Percentiles rank a stretch among this genome's conserved stretches.
These are phyloP conservation scores for Cherax quadricarinatus DNA, from an alignment of 1,140 invertebrate species.

Conservation along the genomic window DNA sequence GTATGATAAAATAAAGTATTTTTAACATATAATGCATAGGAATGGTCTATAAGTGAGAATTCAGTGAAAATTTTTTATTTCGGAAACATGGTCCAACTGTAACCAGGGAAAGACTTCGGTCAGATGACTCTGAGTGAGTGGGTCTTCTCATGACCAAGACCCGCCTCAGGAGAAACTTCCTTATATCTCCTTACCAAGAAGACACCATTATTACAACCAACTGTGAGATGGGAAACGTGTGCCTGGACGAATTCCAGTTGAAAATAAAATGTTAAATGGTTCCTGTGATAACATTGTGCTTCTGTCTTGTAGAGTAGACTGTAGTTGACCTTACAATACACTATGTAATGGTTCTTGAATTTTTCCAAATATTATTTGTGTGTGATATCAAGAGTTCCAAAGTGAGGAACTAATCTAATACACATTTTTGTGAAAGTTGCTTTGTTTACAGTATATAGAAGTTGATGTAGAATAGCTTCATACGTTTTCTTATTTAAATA, in stretches of 20 bases:
- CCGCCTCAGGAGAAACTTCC: neutral
- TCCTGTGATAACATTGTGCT: slow-evolving; percentile 5
- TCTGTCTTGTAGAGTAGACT: neutral
- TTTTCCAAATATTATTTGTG: neutral
- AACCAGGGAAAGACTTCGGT: too few species aligned
- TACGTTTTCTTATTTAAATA: neutral
- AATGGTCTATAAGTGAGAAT: too few species aligned
- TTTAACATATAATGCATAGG: too few species aligned
- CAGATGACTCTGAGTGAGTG: too few species aligned
- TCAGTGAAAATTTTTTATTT: too few species aligned
- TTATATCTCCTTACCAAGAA: neutral
- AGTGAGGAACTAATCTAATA: neutral
- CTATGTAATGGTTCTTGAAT: neutral
- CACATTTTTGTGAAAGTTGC: neutral
- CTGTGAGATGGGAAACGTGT: too few species aligned
- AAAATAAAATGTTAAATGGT: neutral
- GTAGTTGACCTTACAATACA: neutral
- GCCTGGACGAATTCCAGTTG: neutral
- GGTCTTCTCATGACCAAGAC: too few species aligned
- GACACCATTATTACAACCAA: too few species aligned
- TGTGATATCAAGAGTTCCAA: neutral
- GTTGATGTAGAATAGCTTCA: slow-evolving; percentile 8
- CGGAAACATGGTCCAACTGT: too few species aligned
- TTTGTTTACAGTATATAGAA: slow-evolving; percentile 5
- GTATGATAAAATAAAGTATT: too few species aligned